These are phyloP conservation scores for Nicator chloris DNA, from an alignment of 2,113 vertebrate species.

Conservation along the genomic window DNA sequence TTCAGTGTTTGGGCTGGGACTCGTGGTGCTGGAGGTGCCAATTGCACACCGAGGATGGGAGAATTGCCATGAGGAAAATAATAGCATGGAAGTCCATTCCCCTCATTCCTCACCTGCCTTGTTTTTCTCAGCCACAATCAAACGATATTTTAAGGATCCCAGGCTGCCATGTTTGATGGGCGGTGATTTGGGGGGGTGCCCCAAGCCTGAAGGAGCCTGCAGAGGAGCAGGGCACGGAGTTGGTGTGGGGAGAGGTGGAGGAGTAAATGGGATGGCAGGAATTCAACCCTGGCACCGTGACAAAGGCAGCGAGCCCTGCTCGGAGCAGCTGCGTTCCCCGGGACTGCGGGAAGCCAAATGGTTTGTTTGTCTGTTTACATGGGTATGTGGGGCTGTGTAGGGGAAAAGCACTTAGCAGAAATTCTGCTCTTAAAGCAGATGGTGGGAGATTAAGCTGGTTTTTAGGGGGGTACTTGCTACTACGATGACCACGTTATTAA, in stretches of 20 bases:
- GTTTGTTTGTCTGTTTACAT: slow-evolving; percentile 8
- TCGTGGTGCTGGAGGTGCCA: not conserved
- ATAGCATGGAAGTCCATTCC: fast-evolving
- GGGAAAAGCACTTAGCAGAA: not conserved
- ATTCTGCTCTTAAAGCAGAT: slow-evolving; percentile 3
- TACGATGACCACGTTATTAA: not conserved
- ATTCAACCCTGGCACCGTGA: not conserved
- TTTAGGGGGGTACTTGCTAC: not conserved
- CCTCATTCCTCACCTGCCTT: not conserved
- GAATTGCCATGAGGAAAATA: not conserved
- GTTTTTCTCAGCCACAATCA: not conserved
- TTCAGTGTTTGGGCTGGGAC: not conserved
- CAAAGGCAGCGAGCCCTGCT: not conserved
- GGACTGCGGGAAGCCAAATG: not conserved
- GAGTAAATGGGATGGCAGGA: not conserved
- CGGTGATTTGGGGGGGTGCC: not conserved
- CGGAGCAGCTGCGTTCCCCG: not conserved
- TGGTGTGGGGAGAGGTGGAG: not conserved
- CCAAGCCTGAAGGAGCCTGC: not conserved
- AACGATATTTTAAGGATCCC: not conserved
- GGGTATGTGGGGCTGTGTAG: not conserved
- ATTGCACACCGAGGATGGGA: not conserved
- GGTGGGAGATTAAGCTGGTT: not conserved
- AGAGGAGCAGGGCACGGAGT: fast-evolving
- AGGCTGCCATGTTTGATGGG: fast-evolving